Base-by-base conservation (phyloP, 2,113 vertebrate species). In the Lagenorhynchus albirostris region DNA sequence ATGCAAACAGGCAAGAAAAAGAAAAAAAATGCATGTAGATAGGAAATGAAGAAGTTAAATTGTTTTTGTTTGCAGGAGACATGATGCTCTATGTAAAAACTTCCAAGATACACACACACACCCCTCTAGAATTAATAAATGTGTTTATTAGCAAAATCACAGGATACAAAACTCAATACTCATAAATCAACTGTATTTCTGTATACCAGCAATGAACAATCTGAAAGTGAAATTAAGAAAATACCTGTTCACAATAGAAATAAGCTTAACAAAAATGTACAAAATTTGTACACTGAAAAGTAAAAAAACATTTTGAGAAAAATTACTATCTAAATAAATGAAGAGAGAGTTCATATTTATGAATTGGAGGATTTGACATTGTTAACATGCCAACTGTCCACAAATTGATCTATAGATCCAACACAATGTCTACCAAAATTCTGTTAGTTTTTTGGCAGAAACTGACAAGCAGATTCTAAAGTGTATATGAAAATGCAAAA, bases 251-350 rank as follows among this genome's bases (percentile, higher is more conserved):
- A 76, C 44, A 89, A 81, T 23, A 89, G 26, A 89, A 95, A 41
- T 83, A 85, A 83, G 23, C 18, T 50, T 81, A 68, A 71, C 44
- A 93, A 94, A 92, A 82, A 77, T 20, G 13, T 79, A 67, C 3
- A 77, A 91, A 36, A 82, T 31, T 38, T 65, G 0, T 77, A 83
- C 26, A 65, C 20, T 65, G 9, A 89, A 95, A 93, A 86, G 11
- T 76, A 67, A 25, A 89, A 53, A 55, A 62, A 7, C 15, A 62
- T 29, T 25, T 21, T 79, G n/a, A 89, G 38, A 83, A 38, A 88
- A 77, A 79, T 91, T n/a, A 92, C 62, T 20, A 82, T 33, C 50
- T 91, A 91, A 94, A 71, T 76, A 76, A 74, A 91, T 73, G 62
- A 77, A 87, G 53, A 86, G 17, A 88, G 18, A 82, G 73, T 89